Base-by-base conservation (phyloP, 2,888 invertebrate genomes). In the Hypomecis punctinalis region DNA sequence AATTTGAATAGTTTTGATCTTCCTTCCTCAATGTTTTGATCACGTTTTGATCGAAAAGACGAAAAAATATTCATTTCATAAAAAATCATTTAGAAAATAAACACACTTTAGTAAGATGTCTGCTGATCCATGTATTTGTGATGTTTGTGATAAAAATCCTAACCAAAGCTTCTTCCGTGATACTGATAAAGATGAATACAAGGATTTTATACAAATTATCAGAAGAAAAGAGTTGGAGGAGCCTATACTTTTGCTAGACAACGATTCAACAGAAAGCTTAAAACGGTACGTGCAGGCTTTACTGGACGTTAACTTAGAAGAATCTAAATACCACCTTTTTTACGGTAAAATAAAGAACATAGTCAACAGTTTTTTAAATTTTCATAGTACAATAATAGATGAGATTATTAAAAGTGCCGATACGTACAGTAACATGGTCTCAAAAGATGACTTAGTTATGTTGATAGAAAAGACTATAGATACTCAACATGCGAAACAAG, bases 261-360 rank as follows among this genome's bases (percentile, higher is more conserved):
- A 82, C 3, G 74, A 83, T 66, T 72, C 83, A 7, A 63, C 76
- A 6, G 78, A 82, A 0, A 76, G 80, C 62, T 67, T 89, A 0
- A 77, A 71, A 51, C 62, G 72, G 35, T 86, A 80, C 52, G 66
- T 90, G 1, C 67, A 56, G 10, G 67, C 77, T 35, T 54, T 90
- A 13, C 40, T 69, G 9, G 40, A 72, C 9, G 64, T 84, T 8
- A 72, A 80, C 64, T 81, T 80, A n/a, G 70, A 73, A 54, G 84
- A 85, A 64, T 81, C 77, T 4, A 65, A 61, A 0, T 82, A 86
- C 48, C 79, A 84, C 55, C 69, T 73, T 0, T 89, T 82, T 67
- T 91, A 86, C 53, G 86, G 86, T 0, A 76, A 85, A 52, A 63
- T 90, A 5, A 89, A 86, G 69, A 73, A 68, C 35, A 70, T 84